phyloP scores from a whole-genome alignment of 2,888 invertebrate genomes.

The Strigamia crassipes region DNA sequence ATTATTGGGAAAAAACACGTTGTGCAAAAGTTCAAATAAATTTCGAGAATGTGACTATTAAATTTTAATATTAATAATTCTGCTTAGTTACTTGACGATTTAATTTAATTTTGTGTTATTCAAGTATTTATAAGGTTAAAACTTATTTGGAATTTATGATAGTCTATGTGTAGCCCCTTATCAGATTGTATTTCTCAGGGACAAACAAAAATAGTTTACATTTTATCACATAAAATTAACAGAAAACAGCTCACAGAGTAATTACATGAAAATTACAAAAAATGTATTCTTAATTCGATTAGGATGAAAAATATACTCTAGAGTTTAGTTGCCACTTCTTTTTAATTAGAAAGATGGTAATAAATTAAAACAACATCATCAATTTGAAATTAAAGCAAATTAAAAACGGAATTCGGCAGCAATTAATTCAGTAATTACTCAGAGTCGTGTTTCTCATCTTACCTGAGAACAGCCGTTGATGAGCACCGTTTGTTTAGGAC shows the following conservation, averaged over 20 bases:
- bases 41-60: neutral
- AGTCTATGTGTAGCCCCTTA: neutral
- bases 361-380: too few relatives aligned
- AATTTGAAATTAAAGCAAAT: too few relatives aligned
- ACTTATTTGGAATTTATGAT: neutral
- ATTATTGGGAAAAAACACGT: neutral
- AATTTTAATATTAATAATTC: too few relatives aligned
- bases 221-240: neutral
- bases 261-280: neutral
- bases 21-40: neutral
- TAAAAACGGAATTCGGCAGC: neutral
- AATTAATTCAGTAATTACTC: neutral
- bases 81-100: too few relatives aligned
- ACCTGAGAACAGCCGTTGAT: slow-evolving; percentile 33
- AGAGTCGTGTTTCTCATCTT: neutral
- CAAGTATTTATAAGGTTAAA: neutral
- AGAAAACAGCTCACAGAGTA: neutral
- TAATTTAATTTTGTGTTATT: too few relatives aligned
- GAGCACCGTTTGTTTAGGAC: slow-evolving; percentile 2
- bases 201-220: slow-evolving; percentile 22
- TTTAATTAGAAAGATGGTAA: too few relatives aligned
- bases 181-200: slow-evolving; percentile 1
- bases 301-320: too few relatives aligned
- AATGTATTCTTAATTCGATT: neutral
- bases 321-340: too few relatives aligned